Conservation (phyloP, 2,888 invertebrate species). For the Phaedon cochleariae region DNA sequence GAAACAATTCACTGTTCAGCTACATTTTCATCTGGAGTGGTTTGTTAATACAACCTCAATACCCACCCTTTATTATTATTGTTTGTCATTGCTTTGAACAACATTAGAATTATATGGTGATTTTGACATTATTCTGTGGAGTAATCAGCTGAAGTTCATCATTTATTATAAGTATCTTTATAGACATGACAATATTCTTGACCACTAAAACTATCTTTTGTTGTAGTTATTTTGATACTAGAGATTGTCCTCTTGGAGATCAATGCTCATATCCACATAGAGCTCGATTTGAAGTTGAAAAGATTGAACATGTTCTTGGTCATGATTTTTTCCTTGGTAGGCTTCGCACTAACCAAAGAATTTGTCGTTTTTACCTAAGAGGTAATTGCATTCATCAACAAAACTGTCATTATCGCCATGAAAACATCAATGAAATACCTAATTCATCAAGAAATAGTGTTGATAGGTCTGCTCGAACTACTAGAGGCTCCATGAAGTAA, state of each 20-base stretch:
- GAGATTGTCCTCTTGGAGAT: conserved; percentile 38
- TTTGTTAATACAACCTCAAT: no score
- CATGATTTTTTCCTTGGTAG: conserved; percentile 44
- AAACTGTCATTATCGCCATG: conserved; percentile 50
- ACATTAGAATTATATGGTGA: no score
- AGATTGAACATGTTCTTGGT: conserved; percentile 35
- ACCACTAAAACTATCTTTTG: no score
- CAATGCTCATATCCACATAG: conserved; percentile 42
- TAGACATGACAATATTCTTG: no score
- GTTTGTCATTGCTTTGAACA: background rate
- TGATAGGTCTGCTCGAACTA: conserved; percentile 17
- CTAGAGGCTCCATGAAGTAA: conserved; percentile 18
- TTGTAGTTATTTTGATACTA: conserved; percentile 43
- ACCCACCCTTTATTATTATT: no score
- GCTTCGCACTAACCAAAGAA: conserved; percentile 36
- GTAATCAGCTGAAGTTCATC: no score
- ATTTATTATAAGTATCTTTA: no score
- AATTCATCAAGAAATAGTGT: conserved; percentile 11
- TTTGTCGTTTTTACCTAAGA: conserved; percentile 47
- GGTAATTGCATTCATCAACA: conserved; percentile 50
- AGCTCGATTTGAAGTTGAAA: conserved; percentile 41
- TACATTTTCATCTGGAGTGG: no score
- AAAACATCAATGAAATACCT: conserved; percentile 25
- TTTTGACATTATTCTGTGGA: background rate
- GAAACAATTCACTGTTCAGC: no score